Percentiles rank a stretch among this genome's conserved stretches.
Conservation (phyloP, 2,113 vertebrate species). For the Vulpes ferrilata region DNA sequence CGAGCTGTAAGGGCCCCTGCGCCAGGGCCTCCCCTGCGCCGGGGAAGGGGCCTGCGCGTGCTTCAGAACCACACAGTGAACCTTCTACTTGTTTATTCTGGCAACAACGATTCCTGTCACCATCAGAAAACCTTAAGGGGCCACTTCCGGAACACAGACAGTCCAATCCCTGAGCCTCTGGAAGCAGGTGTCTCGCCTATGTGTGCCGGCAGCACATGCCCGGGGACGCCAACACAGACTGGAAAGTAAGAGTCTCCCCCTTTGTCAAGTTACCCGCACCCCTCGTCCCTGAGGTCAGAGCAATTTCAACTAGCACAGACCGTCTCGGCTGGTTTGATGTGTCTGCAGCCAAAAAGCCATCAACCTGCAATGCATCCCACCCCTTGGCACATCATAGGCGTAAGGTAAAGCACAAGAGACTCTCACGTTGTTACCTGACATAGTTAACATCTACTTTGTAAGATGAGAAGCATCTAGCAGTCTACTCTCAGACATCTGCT, state of each 20-base stretch:
- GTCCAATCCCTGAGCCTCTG: neutral
- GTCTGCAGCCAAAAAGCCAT: neutral
- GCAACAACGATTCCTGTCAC: neutral
- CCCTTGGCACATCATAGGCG: too few relatives aligned
- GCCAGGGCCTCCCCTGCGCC: neutral
- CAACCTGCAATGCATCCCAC: fast-evolving
- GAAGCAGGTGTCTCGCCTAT: neutral
- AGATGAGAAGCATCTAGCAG: neutral
- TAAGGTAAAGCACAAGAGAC: neutral
- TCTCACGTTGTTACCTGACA: neutral
- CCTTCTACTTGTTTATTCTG: neutral
- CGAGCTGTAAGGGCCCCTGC: neutral
- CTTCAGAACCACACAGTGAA: too few relatives aligned
- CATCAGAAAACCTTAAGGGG: neutral
- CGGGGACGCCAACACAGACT: neutral
- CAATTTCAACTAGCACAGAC: neutral
- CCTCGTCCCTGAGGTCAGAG: neutral
- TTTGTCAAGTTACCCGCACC: neutral
- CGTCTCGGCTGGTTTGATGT: fast-evolving
- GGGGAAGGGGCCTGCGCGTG: too few relatives aligned
- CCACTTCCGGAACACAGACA: neutral
- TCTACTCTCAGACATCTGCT: neutral
- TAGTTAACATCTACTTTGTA: neutral
- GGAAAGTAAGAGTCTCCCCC: fast-evolving
- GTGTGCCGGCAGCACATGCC: neutral